Base-by-base conservation (phyloP, 2,797 vertebrate genomes). In the Merluccius polli region DNA sequence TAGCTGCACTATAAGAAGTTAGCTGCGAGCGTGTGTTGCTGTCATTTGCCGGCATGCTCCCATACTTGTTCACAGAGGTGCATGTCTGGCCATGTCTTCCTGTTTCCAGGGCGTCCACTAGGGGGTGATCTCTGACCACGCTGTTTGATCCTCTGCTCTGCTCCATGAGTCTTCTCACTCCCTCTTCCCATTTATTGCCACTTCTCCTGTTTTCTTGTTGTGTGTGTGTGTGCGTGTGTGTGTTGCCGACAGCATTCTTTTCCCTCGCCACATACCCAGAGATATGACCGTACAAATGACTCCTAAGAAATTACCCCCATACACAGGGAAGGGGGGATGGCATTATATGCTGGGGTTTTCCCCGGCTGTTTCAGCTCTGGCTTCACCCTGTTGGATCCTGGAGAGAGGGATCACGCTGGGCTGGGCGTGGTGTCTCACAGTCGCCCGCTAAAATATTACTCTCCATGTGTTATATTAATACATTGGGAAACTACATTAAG, bases 1-100 rank as follows among this genome's bases (percentile, higher is more conserved):
- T 91, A 88, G 90, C 77, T 1, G 0, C 9, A 0, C 82, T 93
- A 91, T 92, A 93, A 92, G 88, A 91, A 29, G 78, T 65, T 59
- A 71, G 70, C 41, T 2, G 30, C 30, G 71, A 78, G 76, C 79
- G 80, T 79, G 78, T 82, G 76, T 84, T 85, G 75, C 77, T 77
- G 78, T 3, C 74, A 69, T 72, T 81, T 36, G 72, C 16, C 52
- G 65, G 73, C 13, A 71, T 30, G 65, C 71, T 73, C 63, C 75
- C 81, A 73, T 8, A 0, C 59, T 44, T 13, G 2, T 16, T 2
- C 36, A 36, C 36, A 36, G 36, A 36, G 36, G 31, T 4, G 2
- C 36, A 13, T 36, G 44, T 30, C 2, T 24, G 1, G 33, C 33
- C 1, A 33, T 11, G 70, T 73, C 70, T 38, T 76, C 71, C 74